Evolutionary conservation across 2,113 vertebrate species (phyloP), one percentile per base, ranked within the genome.

Genomic region (Bujurquina vittata): DNA sequence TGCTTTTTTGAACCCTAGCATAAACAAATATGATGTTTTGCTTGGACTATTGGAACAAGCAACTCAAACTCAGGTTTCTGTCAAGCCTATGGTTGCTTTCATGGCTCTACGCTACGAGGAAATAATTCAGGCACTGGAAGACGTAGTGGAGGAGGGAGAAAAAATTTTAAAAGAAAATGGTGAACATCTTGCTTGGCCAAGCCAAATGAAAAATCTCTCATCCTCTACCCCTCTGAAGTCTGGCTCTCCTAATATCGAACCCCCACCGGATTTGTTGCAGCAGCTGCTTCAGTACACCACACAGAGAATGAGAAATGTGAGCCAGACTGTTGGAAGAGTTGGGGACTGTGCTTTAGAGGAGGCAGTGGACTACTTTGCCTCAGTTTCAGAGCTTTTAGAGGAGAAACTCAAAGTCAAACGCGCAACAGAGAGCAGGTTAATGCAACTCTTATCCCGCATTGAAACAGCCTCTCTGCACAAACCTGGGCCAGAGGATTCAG

Each of bases 211-310:
- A 83, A 94, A 94, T 74, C 87, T 87, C 54, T 93, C 94, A 49
- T 85, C 90, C 31, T 86, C 90, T 23, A 17, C 89, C 11, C 8
- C 85, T 73, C 81, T 31, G 80, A 91, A 88, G 94, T 78, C 80
- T 73, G 87, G 52, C 80, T 94, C 77, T 93, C 94, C 77, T 52
- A 88, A 75, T 55, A 63, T 49, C 6, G 92, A 96, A 23, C 89
- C 93, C 37, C 95, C 93, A 52, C 98, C 98, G 0, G 97, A 98
- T 85, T 96, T 99, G 87, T 84, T 99, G 81, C 97, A 98, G 52
- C 97, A 99, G 89, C 95, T 99, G 4, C 95, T 99, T 73, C 97
- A 97, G 86, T 98, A 99, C 88, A 99, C 97, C 0, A 95, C 97
- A 54, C 96, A 97, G 91, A 97, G 96, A 94, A 97, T 99, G 96